Conservation (phyloP, 2,113 vertebrate genomes). For the Chionis minor region DNA sequence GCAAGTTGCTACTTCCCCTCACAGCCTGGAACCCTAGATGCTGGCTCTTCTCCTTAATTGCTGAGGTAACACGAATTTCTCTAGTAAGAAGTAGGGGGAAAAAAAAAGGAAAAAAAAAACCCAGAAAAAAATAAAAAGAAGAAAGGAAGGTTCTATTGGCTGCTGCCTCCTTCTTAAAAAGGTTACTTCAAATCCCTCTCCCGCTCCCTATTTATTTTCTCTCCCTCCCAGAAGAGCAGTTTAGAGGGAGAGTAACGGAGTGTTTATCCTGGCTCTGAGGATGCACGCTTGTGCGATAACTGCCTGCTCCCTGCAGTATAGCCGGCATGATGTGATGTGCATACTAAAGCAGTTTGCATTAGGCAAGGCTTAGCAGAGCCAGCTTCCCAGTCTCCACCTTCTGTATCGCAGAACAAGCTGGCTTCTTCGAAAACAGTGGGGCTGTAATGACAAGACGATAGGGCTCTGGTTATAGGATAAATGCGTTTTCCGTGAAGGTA, state of each 20-base stretch:
- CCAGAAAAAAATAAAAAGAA: not conserved
- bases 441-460: not conserved
- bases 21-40: constrained; percentile 51
- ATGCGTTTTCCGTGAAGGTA: not conserved
- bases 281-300: constrained; percentile 66
- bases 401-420: not conserved
- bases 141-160: constrained; percentile 10
- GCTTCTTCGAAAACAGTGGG: constrained; percentile 9
- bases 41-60: constrained; percentile 62
- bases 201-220: constrained; percentile 56
- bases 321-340: constrained; percentile 63
- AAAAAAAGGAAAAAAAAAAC: not conserved
- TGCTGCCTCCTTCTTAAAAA: constrained; percentile 58
- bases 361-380: constrained; percentile 57
- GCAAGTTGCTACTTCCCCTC: constrained; percentile 70
- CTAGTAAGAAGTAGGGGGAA: constrained; percentile 13
- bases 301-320: constrained; percentile 69
- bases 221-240: constrained; percentile 52
- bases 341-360: constrained; percentile 69
- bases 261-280: constrained; percentile 71
- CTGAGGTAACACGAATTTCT: constrained; percentile 54
- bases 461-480: not conserved
- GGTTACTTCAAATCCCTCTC: constrained; percentile 46
- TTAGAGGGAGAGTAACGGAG: constrained; percentile 63
- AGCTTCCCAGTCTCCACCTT: constrained; percentile 59